phyloP scores from a whole-genome alignment of 2,113 vertebrate species.

The Calonectris borealis region DNA sequence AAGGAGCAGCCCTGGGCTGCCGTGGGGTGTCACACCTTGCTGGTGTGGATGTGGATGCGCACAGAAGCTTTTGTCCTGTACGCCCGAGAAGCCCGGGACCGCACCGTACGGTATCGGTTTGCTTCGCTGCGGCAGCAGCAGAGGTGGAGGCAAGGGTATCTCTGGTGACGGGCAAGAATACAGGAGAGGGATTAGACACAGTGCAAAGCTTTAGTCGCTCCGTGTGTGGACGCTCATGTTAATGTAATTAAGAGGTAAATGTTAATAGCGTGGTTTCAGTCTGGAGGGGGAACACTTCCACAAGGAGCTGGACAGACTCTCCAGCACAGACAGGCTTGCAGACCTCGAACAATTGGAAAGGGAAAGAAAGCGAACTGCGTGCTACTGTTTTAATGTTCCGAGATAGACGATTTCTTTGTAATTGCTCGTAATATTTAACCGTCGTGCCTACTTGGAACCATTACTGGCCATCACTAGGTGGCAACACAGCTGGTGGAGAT shows the following conservation, averaged over 20 bases:
- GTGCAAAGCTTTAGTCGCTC: rapidly evolving
- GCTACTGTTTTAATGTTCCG: rapidly evolving
- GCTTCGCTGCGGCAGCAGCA: not conserved
- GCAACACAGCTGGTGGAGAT: not conserved
- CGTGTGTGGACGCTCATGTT: not conserved
- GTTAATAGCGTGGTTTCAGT: not conserved
- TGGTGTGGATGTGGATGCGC: rapidly evolving
- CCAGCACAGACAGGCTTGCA: not conserved
- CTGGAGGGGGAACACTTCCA: not conserved
- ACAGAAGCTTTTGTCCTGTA: no score
- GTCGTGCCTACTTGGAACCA: rapidly evolving
- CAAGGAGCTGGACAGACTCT: not conserved
- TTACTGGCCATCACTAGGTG: not conserved
- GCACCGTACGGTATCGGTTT: rapidly evolving
- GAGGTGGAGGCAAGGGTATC: not conserved
- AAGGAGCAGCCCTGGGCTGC: not conserved
- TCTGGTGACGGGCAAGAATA: rapidly evolving
- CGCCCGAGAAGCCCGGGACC: no score
- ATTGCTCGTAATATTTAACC: rapidly evolving
- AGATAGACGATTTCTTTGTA: rapidly evolving
- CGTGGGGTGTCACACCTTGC: not conserved
- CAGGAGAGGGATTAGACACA: rapidly evolving
- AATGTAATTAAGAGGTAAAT: not conserved
- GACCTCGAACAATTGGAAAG: not conserved
- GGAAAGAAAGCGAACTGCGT: rapidly evolving